Base-by-base conservation (phyloP, 2,113 vertebrate species). In the Oreotragus oreotragus region DNA sequence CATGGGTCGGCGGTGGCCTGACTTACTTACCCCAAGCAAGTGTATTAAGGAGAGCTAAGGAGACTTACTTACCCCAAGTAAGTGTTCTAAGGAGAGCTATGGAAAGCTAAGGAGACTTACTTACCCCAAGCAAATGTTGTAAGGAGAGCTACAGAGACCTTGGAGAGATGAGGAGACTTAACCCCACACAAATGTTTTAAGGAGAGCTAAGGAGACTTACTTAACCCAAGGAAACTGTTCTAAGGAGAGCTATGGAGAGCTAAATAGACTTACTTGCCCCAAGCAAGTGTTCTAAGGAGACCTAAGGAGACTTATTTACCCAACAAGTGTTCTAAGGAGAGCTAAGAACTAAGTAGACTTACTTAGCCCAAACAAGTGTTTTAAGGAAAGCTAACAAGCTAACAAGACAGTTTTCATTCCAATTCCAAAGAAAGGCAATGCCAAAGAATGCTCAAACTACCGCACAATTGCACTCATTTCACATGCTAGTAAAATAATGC, bases 1-100 rank as follows among this genome's bases (percentile, higher is more conserved):
- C 2, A 1, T n/a, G 62, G 33, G 62, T 66, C 4, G 1, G 33
- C 1, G 0, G 62, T n/a, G 62, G 33, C 62, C 62, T 64, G 62
- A 66, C 62, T 66, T 8, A n/a, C 30, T 17, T 64, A 17, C 30
- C 60, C 60, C 30, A 64, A 7, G 30, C 6, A 64, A 64, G 6
- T 64, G 28, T 62, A 14, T 3, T 62, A 62, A 62, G 13, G 27
- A 60, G 28, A 62, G 28, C 60, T 62, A 62, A 62, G 28, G 60
- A 30, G 6, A 60, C 58, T 62, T 14, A 30, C 58, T 60, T 28
- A 28, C 12, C 13, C 13, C 28, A 30, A 1, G 6, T 0, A 60
- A 14, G 0, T 60, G 27, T 60, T 28, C 6, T 60, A 6, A 30
- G 27, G 58, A 30, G 58, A 62, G 57, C 27, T 58, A 12, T 12